Evolutionary conservation across 2,888 invertebrate species (phyloP), one percentile per base, ranked within the genome.

Genomic region (Griposia aprilina): DNA sequence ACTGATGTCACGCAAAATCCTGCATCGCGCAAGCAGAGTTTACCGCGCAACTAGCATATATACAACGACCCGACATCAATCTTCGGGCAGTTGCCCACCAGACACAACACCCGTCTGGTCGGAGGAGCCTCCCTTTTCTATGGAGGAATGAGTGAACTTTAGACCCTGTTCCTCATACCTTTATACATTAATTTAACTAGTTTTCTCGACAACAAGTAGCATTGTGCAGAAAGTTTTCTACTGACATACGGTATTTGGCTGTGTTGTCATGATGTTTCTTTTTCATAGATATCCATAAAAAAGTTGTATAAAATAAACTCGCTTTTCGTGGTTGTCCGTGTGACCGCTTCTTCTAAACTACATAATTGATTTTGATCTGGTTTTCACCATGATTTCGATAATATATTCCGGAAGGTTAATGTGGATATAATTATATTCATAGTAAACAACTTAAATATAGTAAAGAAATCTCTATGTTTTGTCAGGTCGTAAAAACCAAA

Each of bases 201-300:
- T 82, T 78, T 74, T 83, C 83, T 82, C 68, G 36, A 71, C 74
- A 86, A 83, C 83, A 86, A 78, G 78, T 71, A 82, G 77, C 63
- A 74, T 65, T 76, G 78, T 78, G 66, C 78, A 36, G 30, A 36
- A 36, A 36, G 30, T 3, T 83, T 82, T 74, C 78, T 83, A 83
- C 26, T 11, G 2, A 70, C 52, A 70, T 76, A 68, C 71, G 36
- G 11, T 36, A 26, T 63, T 63, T 20, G 52, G 36, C 52, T 55
- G n/a, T n/a, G 48, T 41, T 57, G 50, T 45, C 20, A 26, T 73
- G 60, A 52, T 55, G 11, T 67, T 62, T 71, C 13, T 8, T 48
- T 71, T 62, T 72, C 17, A 8, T n/a, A 48, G 7, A 55, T 30
- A 30, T 59, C 2, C n/a, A n/a, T 65, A n/a, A 2, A 26, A 60